These are phyloP conservation scores for Tapirus terrestris DNA, from an alignment of 2,113 vertebrate species.

Conservation along the genomic window DNA sequence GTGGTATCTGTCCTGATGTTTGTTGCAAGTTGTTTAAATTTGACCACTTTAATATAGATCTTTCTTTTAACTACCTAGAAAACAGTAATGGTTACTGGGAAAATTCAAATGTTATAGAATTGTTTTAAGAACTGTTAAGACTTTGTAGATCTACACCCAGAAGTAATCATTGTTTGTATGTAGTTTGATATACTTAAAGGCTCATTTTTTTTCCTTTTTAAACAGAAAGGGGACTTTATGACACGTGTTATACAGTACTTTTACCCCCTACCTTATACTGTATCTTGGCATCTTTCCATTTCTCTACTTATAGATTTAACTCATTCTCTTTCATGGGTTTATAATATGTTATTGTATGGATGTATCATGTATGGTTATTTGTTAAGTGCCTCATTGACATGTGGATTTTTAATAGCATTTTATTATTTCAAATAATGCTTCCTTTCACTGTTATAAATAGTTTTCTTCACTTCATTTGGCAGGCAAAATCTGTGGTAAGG, in stretches of 20 bases:
- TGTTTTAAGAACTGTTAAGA: constrained; percentile 52
- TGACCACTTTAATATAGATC: constrained; percentile 28
- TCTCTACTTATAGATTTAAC: neutral
- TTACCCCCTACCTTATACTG: neutral
- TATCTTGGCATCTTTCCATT: neutral
- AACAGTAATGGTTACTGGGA: neutral
- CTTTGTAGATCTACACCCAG: constrained; percentile 22
- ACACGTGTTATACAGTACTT: neutral
- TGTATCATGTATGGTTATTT: neutral
- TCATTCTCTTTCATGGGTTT: constrained; percentile 1
- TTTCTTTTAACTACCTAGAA: constrained; percentile 25
- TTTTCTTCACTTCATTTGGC: constrained; percentile 39
- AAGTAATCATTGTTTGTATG: constrained; percentile 29
- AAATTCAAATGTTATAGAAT: constrained; percentile 22
- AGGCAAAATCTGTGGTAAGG: neutral
- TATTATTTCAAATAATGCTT: constrained; percentile 11
- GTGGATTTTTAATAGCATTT: constrained; percentile 19
- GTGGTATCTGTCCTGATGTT: neutral
- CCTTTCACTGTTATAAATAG: neutral
- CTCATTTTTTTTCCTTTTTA: neutral
- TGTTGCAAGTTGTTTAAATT: constrained; percentile 10
- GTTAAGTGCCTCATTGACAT: neutral
- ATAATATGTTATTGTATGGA: neutral
- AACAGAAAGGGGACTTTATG: constrained; percentile 39
- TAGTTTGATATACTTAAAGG: neutral